These are phyloP conservation scores for Aselliscus stoliczkanus DNA, from an alignment of 2,797 vertebrate species.

Conservation along the genomic window DNA sequence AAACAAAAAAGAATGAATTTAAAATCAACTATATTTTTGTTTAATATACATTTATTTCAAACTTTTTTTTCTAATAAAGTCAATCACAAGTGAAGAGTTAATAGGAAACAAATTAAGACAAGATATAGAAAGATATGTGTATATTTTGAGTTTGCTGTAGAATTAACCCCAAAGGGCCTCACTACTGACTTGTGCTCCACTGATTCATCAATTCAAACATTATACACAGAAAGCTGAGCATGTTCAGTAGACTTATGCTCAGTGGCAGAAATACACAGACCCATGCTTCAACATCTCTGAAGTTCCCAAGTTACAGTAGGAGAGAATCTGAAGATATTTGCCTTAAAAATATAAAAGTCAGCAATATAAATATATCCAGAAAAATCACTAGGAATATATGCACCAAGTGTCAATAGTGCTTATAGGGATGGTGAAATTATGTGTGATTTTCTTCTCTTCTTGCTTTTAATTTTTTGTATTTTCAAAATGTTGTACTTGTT, in stretches of 20 bases:
- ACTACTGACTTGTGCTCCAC: background rate
- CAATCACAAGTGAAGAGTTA: background rate
- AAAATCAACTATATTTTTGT: background rate
- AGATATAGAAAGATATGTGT: background rate
- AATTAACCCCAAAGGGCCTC: background rate
- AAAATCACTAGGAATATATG: background rate
- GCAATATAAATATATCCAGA: background rate
- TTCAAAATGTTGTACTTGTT: background rate
- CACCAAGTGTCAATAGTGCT: background rate
- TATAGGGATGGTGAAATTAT: background rate
- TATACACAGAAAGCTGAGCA: background rate
- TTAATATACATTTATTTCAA: background rate
- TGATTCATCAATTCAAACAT: background rate
- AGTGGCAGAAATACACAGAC: background rate
- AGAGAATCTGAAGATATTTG: background rate
- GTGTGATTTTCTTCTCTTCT: background rate
- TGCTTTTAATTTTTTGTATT: background rate
- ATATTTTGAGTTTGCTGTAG: background rate
- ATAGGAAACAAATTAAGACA: background rate
- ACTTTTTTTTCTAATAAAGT: background rate
- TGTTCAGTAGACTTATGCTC: background rate
- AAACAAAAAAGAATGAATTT: constrained; percentile 13
- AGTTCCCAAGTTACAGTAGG: background rate
- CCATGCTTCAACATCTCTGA: background rate
- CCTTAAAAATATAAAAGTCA: background rate